Percentiles rank a stretch among this genome's conserved stretches.
Conservation (phyloP, 23 tunicate species). For the Trididemnum miniatum region DNA sequence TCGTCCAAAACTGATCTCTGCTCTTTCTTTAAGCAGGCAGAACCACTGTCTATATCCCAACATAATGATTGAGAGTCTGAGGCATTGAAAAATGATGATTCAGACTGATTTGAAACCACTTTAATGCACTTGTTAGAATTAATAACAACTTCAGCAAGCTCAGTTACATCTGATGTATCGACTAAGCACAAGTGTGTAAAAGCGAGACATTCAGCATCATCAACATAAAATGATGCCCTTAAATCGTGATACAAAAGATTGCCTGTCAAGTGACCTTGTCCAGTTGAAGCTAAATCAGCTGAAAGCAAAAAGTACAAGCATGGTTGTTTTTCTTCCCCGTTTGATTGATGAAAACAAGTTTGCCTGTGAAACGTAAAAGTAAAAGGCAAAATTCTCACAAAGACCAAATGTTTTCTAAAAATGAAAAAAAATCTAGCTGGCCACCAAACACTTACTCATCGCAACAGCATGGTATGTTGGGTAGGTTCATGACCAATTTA, state of each 20-base stretch:
- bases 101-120: background rate
- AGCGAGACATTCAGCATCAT: background rate
- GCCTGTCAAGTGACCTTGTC: background rate
- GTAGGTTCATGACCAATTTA: no score
- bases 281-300: background rate
- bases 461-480: no score
- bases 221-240: background rate
- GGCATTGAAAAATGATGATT: background rate
- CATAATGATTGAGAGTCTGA: background rate
- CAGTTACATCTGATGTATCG: background rate
- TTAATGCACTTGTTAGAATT: background rate
- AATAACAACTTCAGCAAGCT: background rate
- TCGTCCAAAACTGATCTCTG: background rate
- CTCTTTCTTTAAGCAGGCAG: background rate
- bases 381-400: no score
- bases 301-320: background rate
- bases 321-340: background rate
- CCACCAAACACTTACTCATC: no score
- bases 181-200: background rate
- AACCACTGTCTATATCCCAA: background rate
- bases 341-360: background rate
- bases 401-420: no score
- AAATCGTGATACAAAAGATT: background rate
- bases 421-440: no score
- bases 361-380: background rate